Base-by-base conservation (phyloP, 2,888 invertebrate genomes). In the Leptothorax acervorum region DNA sequence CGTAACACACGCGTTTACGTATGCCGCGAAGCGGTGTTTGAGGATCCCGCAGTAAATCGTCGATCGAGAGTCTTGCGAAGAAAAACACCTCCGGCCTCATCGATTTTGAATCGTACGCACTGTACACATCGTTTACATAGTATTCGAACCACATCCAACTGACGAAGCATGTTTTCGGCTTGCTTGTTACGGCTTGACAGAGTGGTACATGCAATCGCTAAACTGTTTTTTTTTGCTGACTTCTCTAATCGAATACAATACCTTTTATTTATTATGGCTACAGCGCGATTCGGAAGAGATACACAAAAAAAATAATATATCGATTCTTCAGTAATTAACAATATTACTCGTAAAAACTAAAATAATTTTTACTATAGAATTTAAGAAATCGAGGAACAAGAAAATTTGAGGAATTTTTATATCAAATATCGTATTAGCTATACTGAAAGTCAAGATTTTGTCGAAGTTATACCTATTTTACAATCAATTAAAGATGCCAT, bases 171-270 rank as follows among this genome's bases (percentile, higher is more conserved):
- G 76, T 76, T 76, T 66, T 39, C 11, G 23, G 15, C 9, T 42
- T 35, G 48, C 35, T 63, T 35, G 65, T 75, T 75, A 48, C 6
- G 51, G 8, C 18, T 66, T 53, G 66, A 75, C 48, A n/a, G 53
- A 53, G 45, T 45, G n/a, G 42, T 65, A 45, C 15, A n/a, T 68
- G 55, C 15, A 53, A 70, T 15, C 57, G 42, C 15, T 31, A 45
- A 78, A 78, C n/a, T 57, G 31, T 57, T 78, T 78, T 53, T 6
- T 57, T 70, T 6, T 31, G 42, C 11, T 55, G 68, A 78, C 65
- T 18, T 53, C 70, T 23, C 42, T 15, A 78, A 78, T 57, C 31
- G 18, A 65, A 35, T 35, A 5, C 11, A 23, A 18, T 57, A 42
- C 0, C 8, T 66, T 66, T 63, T 74, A 23, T 53, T 65, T 39